These are phyloP conservation scores for Cladopsammia gracilis DNA, from an alignment of 64 coral and sea anemone species.

Conservation along the genomic window DNA sequence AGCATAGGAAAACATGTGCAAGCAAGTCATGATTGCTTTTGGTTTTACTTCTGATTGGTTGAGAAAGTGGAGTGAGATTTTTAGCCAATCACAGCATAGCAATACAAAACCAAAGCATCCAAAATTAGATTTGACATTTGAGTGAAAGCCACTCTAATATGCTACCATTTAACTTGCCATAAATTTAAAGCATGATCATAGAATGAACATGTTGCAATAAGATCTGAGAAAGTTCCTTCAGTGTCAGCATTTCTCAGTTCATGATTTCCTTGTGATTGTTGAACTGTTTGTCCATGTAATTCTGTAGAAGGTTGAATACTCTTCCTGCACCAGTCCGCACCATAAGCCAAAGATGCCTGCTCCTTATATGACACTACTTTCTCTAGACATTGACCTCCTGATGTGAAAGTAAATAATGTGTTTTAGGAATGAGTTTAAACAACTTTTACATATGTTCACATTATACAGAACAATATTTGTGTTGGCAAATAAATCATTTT, in stretches of 20 bases:
- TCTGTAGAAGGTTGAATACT: background rate
- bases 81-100: too few relatives aligned
- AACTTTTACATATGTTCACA: too few relatives aligned
- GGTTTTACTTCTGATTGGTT: too few relatives aligned
- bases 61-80: too few relatives aligned
- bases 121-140: too few relatives aligned
- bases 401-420: background rate
- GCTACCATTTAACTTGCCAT: conserved; percentile 70
- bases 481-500: too few relatives aligned
- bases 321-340: conserved; percentile 83
- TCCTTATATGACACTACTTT: conserved; percentile 73
- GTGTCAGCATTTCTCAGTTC: background rate
- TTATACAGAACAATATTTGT: too few relatives aligned
- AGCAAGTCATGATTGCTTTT: too few relatives aligned
- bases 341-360: conserved; percentile 89
- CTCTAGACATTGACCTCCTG: conserved; percentile 67
- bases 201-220: conserved; percentile 96
- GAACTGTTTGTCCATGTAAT: background rate
- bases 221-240: background rate
- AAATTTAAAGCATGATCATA: conserved; percentile 94
- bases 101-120: too few relatives aligned
- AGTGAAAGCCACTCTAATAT: background rate
- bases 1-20: too few relatives aligned
- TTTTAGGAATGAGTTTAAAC: background rate
- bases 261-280: conserved; percentile 6